These are phyloP conservation scores for Ammospiza caudacuta DNA, from an alignment of 2,113 vertebrate genomes.

Conservation along the genomic window DNA sequence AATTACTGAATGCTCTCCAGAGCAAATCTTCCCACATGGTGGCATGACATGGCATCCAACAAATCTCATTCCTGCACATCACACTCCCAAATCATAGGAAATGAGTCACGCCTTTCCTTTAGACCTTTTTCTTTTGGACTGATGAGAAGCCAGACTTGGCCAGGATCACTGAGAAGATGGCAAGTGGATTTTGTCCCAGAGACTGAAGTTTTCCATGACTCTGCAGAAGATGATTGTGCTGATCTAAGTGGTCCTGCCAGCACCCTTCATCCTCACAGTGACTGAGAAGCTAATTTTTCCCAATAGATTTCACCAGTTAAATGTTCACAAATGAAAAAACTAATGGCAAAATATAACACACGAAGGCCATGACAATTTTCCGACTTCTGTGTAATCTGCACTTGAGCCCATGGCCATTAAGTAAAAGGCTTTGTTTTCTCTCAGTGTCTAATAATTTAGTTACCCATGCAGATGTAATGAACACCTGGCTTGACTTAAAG, in stretches of 20 bases:
- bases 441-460: neutral
- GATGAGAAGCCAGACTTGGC: neutral
- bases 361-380: neutral
- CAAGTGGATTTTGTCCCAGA: neutral
- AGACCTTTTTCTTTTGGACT: neutral
- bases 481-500: neutral
- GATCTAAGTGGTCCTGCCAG: neutral
- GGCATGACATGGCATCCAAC: neutral
- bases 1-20: neutral
- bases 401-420: neutral
- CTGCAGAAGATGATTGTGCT: neutral
- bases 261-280: neutral
- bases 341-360: neutral
- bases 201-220: neutral
- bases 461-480: neutral
- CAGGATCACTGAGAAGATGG: neutral
- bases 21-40: neutral
- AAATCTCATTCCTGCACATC: neutral
- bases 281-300: neutral
- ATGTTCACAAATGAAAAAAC: neutral
- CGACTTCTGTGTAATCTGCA: neutral
- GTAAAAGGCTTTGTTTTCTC: neutral
- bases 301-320: neutral
- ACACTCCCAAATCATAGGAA: neutral
- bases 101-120: neutral